phyloP scores from a whole-genome alignment of 2,888 invertebrate genomes.

The Ennomos fuscantarius region DNA sequence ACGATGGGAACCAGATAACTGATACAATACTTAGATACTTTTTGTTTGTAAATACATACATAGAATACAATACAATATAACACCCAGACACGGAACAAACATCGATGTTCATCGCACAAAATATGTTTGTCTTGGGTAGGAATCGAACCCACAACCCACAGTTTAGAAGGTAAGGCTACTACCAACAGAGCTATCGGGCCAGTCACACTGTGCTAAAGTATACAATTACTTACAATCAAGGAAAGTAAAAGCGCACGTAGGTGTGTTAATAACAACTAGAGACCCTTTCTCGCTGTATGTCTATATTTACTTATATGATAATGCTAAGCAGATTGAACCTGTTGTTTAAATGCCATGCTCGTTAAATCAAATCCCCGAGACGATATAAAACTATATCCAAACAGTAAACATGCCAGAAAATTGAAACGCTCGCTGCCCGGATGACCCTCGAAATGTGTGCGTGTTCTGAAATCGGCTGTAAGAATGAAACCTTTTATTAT shows the following conservation, averaged over 20 bases:
- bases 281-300: slow-evolving; percentile 39
- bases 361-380: slow-evolving; percentile 52
- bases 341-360: slow-evolving; percentile 65
- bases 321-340: slow-evolving; percentile 43
- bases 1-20: too few relatives aligned
- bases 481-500: slow-evolving; percentile 2
- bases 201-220: slow-evolving; percentile 11
- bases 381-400: slow-evolving; percentile 32
- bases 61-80: too few relatives aligned
- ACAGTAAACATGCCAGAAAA: slow-evolving; percentile 33
- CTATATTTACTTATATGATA: slow-evolving; percentile 31
- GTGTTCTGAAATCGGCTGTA: slow-evolving; percentile 14
- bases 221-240: slow-evolving; percentile 26
- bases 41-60: too few relatives aligned
- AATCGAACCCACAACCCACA: too few relatives aligned
- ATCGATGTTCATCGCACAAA: too few relatives aligned
- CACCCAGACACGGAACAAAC: too few relatives aligned
- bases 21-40: too few relatives aligned
- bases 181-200: too few relatives aligned
- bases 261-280: slow-evolving; percentile 50
- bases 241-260: slow-evolving; percentile 44
- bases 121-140: too few relatives aligned
- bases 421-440: slow-evolving; percentile 11
- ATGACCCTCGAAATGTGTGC: slow-evolving; percentile 6
- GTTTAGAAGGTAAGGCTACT: too few relatives aligned